These are phyloP conservation scores for Ptyas mucosa DNA, from an alignment of 2,113 vertebrate species.

Conservation along the genomic window DNA sequence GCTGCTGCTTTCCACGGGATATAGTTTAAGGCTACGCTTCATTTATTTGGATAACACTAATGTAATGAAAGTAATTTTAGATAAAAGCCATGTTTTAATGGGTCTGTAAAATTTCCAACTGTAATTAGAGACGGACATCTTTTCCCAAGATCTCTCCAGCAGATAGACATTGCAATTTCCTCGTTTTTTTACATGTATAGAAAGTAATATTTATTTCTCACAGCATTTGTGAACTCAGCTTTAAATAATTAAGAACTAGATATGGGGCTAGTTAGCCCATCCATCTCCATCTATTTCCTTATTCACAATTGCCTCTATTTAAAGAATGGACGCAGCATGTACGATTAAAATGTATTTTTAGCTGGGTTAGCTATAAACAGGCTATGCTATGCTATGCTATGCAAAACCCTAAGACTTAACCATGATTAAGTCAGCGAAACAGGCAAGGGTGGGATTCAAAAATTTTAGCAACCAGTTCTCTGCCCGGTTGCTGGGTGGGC, in stretches of 20 bases:
- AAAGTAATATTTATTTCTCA: neutral
- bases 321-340: neutral
- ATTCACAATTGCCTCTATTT: neutral
- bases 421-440: neutral
- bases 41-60: constrained; percentile 29
- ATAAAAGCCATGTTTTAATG: constrained; percentile 25
- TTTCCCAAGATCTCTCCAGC: constrained; percentile 8
- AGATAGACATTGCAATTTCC: constrained; percentile 7
- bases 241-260: neutral
- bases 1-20: constrained; percentile 9
- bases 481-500: too few species aligned
- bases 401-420: neutral
- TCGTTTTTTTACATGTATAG: neutral
- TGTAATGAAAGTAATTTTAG: constrained; percentile 28
- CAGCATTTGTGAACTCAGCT: neutral
- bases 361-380: neutral
- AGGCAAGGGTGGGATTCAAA: neutral
- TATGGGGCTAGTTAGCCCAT: neutral
- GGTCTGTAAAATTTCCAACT: constrained; percentile 29
- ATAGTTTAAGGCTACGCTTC: constrained; percentile 25
- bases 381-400: neutral
- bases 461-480: too few species aligned
- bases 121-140: constrained; percentile 27
- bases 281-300: neutral
- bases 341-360: neutral